Evolutionary conservation across 2,113 vertebrate genomes (phyloP).

Genomic region (Sphyrna mokarran): DNA sequence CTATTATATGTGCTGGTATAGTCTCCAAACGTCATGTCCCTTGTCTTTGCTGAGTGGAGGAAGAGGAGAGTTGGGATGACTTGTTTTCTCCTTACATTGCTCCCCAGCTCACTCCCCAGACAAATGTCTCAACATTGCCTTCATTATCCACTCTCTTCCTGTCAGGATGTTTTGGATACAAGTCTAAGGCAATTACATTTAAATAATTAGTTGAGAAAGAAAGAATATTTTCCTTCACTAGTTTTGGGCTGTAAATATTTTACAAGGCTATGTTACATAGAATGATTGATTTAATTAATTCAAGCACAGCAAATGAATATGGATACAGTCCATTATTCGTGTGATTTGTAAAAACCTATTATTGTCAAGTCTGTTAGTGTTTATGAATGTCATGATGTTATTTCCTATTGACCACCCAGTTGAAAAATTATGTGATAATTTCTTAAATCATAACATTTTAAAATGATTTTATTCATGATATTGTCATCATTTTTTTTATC

Average conservation of each 20-base stretch:
- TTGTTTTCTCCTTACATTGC: background rate
- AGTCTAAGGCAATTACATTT: background rate
- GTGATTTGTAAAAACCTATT: constrained; percentile 1
- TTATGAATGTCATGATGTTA: constrained; percentile 6
- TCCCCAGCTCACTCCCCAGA: background rate
- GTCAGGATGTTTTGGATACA: background rate
- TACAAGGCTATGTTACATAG: background rate
- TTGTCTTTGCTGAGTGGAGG: background rate
- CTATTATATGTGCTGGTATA: background rate
- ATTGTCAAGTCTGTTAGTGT: background rate
- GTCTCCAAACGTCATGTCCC: background rate
- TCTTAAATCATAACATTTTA: background rate
- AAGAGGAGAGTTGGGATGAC: background rate
- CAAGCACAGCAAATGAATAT: constrained; percentile 13
- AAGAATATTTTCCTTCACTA: background rate
- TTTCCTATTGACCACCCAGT: background rate
- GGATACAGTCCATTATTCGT: background rate
- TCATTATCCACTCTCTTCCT: background rate
- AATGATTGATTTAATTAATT: constrained; percentile 18
- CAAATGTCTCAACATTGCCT: background rate
- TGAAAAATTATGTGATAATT: background rate
- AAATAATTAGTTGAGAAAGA: background rate
- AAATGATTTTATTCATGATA: background rate
- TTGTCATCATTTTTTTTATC: background rate
- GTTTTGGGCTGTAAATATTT: background rate